Evolutionary conservation across 2,888 invertebrate genomes (phyloP), one percentile per base, ranked within the genome.

Genomic region (Melieria omissa): DNA sequence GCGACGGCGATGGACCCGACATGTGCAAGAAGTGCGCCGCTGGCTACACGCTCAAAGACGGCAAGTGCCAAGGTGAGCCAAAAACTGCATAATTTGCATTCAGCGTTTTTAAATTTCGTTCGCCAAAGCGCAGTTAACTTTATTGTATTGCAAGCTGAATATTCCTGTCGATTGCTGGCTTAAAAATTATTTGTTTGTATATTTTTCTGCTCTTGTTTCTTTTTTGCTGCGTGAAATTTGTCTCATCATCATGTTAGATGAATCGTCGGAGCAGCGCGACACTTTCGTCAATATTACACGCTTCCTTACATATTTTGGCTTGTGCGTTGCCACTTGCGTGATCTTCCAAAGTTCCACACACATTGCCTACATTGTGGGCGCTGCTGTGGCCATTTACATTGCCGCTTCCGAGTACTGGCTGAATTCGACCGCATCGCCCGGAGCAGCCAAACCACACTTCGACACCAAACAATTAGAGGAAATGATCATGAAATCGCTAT

Each of bases 1-100:
- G 98, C 83, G 90, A 91, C 67, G 96, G 96, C 0, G 95, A 95
- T 86, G 97, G 97, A 0, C 95, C 96, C 0, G 96, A 97, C 85
- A 94, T 95, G 92, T 98, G 98, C 86, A 88, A 89, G 46, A 89
- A 91, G 81, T 98, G 98, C 89, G 92, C 93, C 0, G 88, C 89
- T 14, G 95, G 93, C 6, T 95, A 90, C 84, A 88, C 89, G 9
- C 88, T 91, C 75, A 90, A 92, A 76, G 93, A 93, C 73, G 93
- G 93, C 75, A 89, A 93, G 76, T 97, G 97, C 87, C 88, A 93
- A 74, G 91, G 94, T 90, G 89, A 90, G 87, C 88, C 5, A 58
- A 8, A 0, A 47, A 70, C 5, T 3, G 46, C 8, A n/a, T 3
- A 5, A 44, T 55, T 16, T 62, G 12, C 46, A 29, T 16, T 60